Percentiles rank a stretch among this genome's conserved stretches.
These are phyloP conservation scores for Euzophera pinguis DNA, from an alignment of 2,888 invertebrate genomes.

Conservation along the genomic window DNA sequence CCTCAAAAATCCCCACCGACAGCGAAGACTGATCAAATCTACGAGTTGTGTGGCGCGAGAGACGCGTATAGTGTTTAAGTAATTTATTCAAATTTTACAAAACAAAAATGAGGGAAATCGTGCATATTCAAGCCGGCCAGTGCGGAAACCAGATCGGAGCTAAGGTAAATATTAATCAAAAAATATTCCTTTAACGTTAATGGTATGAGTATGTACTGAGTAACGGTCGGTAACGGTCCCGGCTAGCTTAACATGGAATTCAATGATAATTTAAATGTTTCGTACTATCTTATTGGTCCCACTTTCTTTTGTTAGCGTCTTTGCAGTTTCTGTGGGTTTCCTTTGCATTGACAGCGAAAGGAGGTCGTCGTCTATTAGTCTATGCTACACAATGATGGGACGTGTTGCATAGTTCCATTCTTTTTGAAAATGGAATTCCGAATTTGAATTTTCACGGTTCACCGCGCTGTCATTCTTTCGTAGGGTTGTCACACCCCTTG, in stretches of 20 bases:
- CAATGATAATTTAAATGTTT: constrained; percentile 14
- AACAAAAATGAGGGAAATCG: constrained; percentile 89
- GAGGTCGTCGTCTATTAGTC: constrained; percentile 20
- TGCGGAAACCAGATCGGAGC: constrained; percentile 92
- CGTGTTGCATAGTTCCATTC: constrained; percentile 51
- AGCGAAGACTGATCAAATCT: constrained; percentile 56
- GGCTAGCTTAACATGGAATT: constrained; percentile 18
- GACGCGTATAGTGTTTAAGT: constrained; percentile 66
- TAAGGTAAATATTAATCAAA: constrained; percentile 53
- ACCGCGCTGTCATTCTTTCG: constrained; percentile 23
- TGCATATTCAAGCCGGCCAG: constrained; percentile 90
- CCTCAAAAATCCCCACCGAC: constrained; percentile 72
- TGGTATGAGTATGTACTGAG: constrained; percentile 9
- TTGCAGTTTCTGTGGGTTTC: constrained; percentile 4
- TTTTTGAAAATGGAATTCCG: constrained; percentile 34
- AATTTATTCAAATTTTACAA: constrained; percentile 64
- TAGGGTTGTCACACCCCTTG: constrained; percentile 34
- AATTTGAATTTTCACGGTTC: constrained; percentile 42
- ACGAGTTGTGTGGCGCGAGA: constrained; percentile 67
- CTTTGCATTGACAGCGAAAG: constrained; percentile 16
- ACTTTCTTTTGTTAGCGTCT: constrained; percentile 16
- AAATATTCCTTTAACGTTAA: background rate
- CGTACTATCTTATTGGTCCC: constrained; percentile 15
- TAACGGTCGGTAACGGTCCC: constrained; percentile 27
- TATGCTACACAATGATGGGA: constrained; percentile 21